Evolutionary conservation across 2,888 invertebrate genomes (phyloP), one percentile per base, ranked within the genome.

Genomic region (Ichneumoninae sp.): DNA sequence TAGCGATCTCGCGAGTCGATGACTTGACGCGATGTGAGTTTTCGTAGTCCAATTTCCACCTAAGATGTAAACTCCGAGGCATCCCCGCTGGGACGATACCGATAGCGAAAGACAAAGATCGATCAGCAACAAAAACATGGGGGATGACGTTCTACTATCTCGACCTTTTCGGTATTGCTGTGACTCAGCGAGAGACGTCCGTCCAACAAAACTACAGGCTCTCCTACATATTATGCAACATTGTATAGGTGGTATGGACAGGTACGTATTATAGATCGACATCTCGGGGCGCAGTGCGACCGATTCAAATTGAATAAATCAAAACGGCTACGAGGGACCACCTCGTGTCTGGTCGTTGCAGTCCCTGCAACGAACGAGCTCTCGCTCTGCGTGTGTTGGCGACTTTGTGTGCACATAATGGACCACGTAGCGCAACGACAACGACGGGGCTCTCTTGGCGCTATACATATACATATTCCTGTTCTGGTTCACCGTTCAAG

Each of bases 261-360:
- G 13, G 50, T 76, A 5, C 68, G 71, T 74, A 66, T 74, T 74
- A 81, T 50, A 62, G 86, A 89, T 89, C 87, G 87, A 81, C 71
- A 82, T 78, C 77, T 83, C 80, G 50, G 26, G 22, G 22, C 78
- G 54, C 78, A 52, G 68, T 66, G 79, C 50, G 54, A 78, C 54
- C 54, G 80, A 83, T 85, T 86, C 83, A 90, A 89, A 91, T 90
- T 90, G 89, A 91, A 91, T 90, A 89, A 90, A 90, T 91, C 88
- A 88, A 89, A 89, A 26, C 83, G 86, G 85, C 86, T 26, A 52
- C 19, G 22, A 47, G 77, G 40, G 74, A 65, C 54, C 66, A 57
- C 66, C 44, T 44, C 22, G 71, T 47, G 40, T 66, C 77, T 74
- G 83, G 74, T 44, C 79, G 82, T 69, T 76, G 76, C 70, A 54